Evolutionary conservation across 2,888 invertebrate genomes (phyloP), one percentile per base, ranked within the genome.

Genomic region (Drosophila subsilvestris): DNA sequence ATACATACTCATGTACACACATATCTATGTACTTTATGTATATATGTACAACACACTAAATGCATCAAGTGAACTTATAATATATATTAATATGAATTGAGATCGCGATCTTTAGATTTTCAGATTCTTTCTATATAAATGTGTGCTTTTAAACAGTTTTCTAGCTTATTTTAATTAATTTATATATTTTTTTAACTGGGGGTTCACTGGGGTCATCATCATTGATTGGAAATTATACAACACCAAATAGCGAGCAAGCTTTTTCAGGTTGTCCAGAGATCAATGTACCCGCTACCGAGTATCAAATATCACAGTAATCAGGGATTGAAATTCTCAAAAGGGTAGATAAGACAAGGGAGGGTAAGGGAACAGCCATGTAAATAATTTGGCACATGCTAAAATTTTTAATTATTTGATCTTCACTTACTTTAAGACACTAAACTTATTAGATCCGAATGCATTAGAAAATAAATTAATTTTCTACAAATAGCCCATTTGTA

Each of bases 31-130:
- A 22, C 22, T 4, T 32, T 32, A 2, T 32, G 32, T 12, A 12
- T 4, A 1, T 32, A 32, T 5, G 5, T 32, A 5, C 3, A 10
- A 5, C 12, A 32, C 10, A 14, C 12, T 12, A 32, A 4, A 12
- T 12, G 32, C 32, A 37, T 37, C 7, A n/a, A 37, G 37, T 37
- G 27, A 45, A 56, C 22, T 22, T 3, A 22, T 22, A 3, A 3
- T 22, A 22, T 22, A 22, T 22, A 22, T 45, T 56, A 27, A 29
- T 56, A 56, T 56, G 45, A 45, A 45, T 56, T 56, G 56, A 20
- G 56, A 45, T 56, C 45, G 5, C 29, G 56, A 56, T 20, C 56
- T 45, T 56, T 57, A 57, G 12, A 57, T 37, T 57, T 57, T 57
- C 17, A 48, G 47, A 57, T 48, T 25, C 9, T 17, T 14, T 25